Base-by-base conservation (phyloP, 53 echinoderm and acorn worm genomes). In the Echinarachnius parma region DNA sequence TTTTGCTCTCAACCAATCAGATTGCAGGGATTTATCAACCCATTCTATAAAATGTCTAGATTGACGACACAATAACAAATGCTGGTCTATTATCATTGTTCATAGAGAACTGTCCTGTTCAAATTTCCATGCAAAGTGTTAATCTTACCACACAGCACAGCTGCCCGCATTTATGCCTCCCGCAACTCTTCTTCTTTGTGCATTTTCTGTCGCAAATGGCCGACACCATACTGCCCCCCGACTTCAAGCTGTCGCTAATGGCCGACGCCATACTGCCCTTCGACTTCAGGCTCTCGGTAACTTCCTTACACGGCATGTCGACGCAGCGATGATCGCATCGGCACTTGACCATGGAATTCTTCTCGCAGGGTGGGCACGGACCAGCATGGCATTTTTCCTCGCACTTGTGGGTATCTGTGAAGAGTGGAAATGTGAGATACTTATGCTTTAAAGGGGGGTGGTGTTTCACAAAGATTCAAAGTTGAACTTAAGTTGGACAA, bases 81-180 rank as follows among this genome's bases (percentile, higher is more conserved):
- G n/a, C n/a, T n/a, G n/a, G n/a, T n/a, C n/a, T n/a, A n/a, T n/a
- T n/a, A n/a, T n/a, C n/a, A n/a, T n/a, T n/a, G n/a, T n/a, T n/a
- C n/a, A n/a, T n/a, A n/a, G n/a, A n/a, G n/a, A n/a, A n/a, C n/a
- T n/a, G n/a, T n/a, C n/a, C n/a, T n/a, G n/a, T n/a, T n/a, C n/a
- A n/a, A n/a, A n/a, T n/a, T n/a, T n/a, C n/a, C n/a, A n/a, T n/a
- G n/a, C n/a, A n/a, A n/a, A n/a, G n/a, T n/a, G n/a, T n/a, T n/a
- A n/a, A n/a, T n/a, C 98, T 60, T 62, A 96, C 98, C 59, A 88
- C 55, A 60, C 98, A 96, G 61, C 98, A 96, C 42, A 77, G 71
- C 45, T 77, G 57, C 46, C 79, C 81, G 36, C 98, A 96, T 34
- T 87, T 87, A 59, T 98, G 98, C 48, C 88, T 88, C 16, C 98